These are phyloP conservation scores for Siniperca undulata DNA, from an alignment of 2,797 vertebrate genomes.

Conservation along the genomic window DNA sequence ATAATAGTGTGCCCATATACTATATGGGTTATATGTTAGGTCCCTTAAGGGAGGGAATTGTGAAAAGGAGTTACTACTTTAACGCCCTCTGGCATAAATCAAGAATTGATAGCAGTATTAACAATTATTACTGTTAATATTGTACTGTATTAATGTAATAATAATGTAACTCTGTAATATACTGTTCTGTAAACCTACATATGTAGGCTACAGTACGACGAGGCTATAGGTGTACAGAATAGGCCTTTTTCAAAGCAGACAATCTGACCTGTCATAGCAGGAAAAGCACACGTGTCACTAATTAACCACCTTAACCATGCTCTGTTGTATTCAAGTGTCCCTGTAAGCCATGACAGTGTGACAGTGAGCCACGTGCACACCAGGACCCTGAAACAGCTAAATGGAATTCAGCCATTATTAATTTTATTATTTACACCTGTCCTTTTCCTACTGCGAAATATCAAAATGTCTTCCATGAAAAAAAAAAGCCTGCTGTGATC, in stretches of 20 bases:
- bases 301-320: not conserved
- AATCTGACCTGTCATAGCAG: not conserved
- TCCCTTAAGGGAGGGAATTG: not conserved
- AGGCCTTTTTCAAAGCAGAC: too few relatives aligned
- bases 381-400: not conserved
- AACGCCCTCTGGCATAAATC: not conserved
- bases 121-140: not conserved
- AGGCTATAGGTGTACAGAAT: not conserved
- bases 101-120: not conserved
- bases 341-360: not conserved
- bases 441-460: not conserved
- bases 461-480: not conserved
- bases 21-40: too few relatives aligned
- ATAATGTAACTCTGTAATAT: not conserved
- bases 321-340: not conserved
- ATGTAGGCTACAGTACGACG: not conserved
- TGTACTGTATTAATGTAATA: not conserved
- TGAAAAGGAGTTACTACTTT: too few relatives aligned
- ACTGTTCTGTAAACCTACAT: too few relatives aligned
- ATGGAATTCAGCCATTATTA: not conserved
- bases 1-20: not conserved
- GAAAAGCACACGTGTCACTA: not conserved
- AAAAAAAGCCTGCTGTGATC: not conserved
- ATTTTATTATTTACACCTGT: constrained; percentile 2
- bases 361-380: not conserved